Evolutionary conservation across 2,888 invertebrate genomes (phyloP).

Genomic region (Linyphia triangularis): DNA sequence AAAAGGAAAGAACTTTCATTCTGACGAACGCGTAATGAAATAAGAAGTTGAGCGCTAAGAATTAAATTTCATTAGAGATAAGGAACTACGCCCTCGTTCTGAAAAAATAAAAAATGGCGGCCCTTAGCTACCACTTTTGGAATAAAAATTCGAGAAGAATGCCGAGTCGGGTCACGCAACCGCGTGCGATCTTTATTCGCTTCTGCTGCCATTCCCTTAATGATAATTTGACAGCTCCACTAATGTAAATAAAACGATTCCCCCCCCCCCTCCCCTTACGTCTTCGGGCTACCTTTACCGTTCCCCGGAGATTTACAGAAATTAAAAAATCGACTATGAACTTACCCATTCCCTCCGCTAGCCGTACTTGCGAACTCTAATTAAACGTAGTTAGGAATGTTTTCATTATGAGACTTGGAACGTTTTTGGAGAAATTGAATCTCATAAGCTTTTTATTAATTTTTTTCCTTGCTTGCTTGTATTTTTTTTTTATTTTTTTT

Average conservation of each 20-base stretch:
- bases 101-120: neutral
- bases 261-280: neutral
- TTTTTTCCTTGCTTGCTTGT: neutral
- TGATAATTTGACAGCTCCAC: constrained; percentile 70
- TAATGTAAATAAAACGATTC: constrained; percentile 65
- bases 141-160: neutral
- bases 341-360: neutral
- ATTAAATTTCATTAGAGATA: constrained; percentile 70
- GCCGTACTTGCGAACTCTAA: constrained; percentile 21
- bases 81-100: neutral
- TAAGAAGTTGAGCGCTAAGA: constrained; percentile 54
- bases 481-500: neutral
- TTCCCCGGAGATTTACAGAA: constrained; percentile 38
- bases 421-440: constrained; percentile 43
- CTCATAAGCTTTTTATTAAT: neutral
- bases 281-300: constrained; percentile 20
- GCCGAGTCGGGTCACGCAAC: constrained; percentile 13
- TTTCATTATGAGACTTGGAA: constrained; percentile 33
- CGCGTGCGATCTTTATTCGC: constrained; percentile 1
- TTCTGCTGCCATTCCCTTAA: constrained; percentile 23
- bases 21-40: constrained; percentile 63
- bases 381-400: constrained; percentile 49
- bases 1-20: constrained; percentile 42
- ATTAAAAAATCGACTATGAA: constrained; percentile 29
- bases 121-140: constrained; percentile 15